Evolutionary conservation across 2,888 invertebrate species (phyloP).

Genomic region (Onchidella celtica): DNA sequence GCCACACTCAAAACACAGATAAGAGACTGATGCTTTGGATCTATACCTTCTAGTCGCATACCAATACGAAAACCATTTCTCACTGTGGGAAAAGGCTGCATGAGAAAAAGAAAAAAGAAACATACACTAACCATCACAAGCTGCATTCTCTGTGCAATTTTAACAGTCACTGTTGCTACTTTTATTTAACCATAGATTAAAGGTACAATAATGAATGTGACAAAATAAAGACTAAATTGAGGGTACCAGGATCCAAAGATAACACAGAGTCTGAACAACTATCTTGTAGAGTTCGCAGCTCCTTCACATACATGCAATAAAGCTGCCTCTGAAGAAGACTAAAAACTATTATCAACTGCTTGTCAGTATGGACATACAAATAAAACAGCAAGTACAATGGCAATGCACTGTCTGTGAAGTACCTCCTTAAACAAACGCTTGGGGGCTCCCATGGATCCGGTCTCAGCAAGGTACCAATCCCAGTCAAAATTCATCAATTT

Average conservation of each 20-base stretch:
- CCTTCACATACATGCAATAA: too few relatives aligned
- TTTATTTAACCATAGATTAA: too few relatives aligned
- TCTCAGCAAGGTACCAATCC: conserved; percentile 88
- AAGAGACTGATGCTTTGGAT: conserved; percentile 93
- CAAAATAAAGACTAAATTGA: not conserved
- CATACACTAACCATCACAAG: too few relatives aligned
- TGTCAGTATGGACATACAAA: too few relatives aligned
- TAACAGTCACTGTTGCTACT: not conserved
- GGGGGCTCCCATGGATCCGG: conserved; percentile 88
- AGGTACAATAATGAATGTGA: not conserved
- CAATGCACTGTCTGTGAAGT: too few relatives aligned
- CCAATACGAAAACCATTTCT: conserved; percentile 85
- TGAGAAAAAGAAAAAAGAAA: conserved; percentile 66
- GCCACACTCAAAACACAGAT: conserved; percentile 93
- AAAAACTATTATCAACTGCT: too few relatives aligned
- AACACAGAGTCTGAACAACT: too few relatives aligned
- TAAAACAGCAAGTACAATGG: too few relatives aligned
- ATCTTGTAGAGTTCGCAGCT: too few relatives aligned
- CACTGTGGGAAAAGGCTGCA: conserved; percentile 85
- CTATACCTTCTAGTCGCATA: conserved; percentile 95
- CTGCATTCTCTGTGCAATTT: too few relatives aligned
- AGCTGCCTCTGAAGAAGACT: too few relatives aligned
- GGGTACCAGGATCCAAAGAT: too few relatives aligned
- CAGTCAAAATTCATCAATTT: conserved; percentile 84
- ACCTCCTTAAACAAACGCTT: conserved; percentile 84